A percentile compares a stretch with the other conserved stretches of the same genome.
Conservation (phyloP, 2,113 vertebrate genomes). For the Podarcis raffonei region DNA sequence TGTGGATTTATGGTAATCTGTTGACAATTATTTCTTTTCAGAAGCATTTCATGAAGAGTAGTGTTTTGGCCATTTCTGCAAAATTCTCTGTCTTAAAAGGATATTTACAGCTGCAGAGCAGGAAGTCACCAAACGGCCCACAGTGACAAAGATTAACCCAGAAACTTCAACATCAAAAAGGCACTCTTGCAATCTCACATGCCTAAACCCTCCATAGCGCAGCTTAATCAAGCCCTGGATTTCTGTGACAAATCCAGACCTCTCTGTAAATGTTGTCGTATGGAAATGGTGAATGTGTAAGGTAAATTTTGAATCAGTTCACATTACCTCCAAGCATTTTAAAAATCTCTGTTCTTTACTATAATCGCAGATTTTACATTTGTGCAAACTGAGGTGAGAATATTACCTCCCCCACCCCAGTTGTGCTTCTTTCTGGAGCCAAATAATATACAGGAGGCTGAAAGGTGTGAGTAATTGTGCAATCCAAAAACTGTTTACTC, state of each 20-base stretch:
- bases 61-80: background rate
- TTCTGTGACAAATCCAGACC: background rate
- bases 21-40: slow-evolving; percentile 17
- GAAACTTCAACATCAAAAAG: background rate
- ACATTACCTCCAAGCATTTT: background rate
- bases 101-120: background rate
- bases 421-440: background rate
- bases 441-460: background rate
- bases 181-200: background rate
- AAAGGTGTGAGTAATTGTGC: background rate
- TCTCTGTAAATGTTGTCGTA: background rate
- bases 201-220: background rate
- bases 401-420: background rate
- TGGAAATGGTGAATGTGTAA: slow-evolving; percentile 3
- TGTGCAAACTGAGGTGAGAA: background rate
- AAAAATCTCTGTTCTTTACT: background rate
- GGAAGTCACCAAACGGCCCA: background rate
- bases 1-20: slow-evolving; percentile 5
- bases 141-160: background rate
- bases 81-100: background rate
- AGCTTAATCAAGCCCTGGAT: background rate
- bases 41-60: slow-evolving; percentile 6
- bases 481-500: background rate
- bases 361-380: background rate
- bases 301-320: background rate